Base-by-base conservation (phyloP, 35 echinoderm and acorn worm genomes). In the Nesometra sesokonis region DNA sequence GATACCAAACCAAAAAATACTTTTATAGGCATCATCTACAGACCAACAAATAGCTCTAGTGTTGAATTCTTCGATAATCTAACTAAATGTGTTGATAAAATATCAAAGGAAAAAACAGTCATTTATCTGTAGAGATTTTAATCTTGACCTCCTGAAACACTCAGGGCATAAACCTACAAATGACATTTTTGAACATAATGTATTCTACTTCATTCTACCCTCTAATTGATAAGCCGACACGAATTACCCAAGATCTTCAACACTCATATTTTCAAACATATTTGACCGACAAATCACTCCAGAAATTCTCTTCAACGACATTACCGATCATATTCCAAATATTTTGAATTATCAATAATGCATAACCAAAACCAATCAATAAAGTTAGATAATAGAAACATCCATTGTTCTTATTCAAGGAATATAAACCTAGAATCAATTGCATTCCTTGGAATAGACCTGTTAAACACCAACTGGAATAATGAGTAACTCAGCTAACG, bases 211-310 rank as follows among this genome's bases (percentile, higher is more conserved):
- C 52, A 9, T 67, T 67, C 52, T 67, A 67, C 31, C 82, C 82
- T 11, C 39, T 83, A 27, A 83, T 83, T 83, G 82, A 83, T 23
- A 83, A 38, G 27, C 76, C 84, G 1, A 86, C 84, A 27, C 8
- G 84, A 34, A 76, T 76, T 8, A 86, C 84, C 5, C 21, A 9
- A 86, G 34, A 33, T 76, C 84, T 2, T 29, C 37, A 34, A 86
- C 84, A 5, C 9, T 78, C 2, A 77, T 87, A 78, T 52, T 87
- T 78, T 77, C 85, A 13, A 87, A 87, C 78, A 36, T 87, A 29
- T 11, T 77, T 27, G 76, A 78, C 34, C 32, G 30, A 19, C 35
- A 77, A n/a, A 87, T 87, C 0, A 77, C 15, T 3, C 35, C 46
- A 11, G 57, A 67, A 31, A 87, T 77, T 0, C 76, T 32, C 3